Evolutionary conservation across 2,888 invertebrate species (phyloP).

Genomic region (Endomychus coccineus): DNA sequence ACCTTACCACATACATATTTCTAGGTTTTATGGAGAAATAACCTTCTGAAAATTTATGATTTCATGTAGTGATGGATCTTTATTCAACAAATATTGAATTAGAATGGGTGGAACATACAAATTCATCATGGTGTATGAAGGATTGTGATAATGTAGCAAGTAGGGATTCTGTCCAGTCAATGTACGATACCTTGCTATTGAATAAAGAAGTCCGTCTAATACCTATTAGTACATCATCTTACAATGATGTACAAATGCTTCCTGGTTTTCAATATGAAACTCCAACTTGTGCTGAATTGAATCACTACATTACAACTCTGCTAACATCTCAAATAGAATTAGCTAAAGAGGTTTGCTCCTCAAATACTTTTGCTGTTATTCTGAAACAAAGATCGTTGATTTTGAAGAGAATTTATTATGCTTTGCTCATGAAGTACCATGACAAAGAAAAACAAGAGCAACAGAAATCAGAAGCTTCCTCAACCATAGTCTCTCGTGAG

Average conservation of each 20-base stretch:
- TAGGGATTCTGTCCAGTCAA: conserved; percentile 46
- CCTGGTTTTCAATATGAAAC: conserved; percentile 50
- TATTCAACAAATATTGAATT: conserved; percentile 26
- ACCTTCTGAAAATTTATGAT: too few relatives aligned
- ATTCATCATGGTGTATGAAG: conserved; percentile 52
- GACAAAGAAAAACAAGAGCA: conserved; percentile 38
- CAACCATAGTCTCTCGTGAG: conserved; percentile 24
- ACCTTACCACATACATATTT: too few relatives aligned
- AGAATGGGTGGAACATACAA: conserved; percentile 53
- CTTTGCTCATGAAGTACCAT: conserved; percentile 50
- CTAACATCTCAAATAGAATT: conserved; percentile 48
- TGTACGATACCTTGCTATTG: conserved; percentile 49
- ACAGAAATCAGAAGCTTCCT: conserved; percentile 16
- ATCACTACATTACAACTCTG: conserved; percentile 47
- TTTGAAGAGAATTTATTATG: conserved; percentile 52
- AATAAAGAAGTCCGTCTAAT: conserved; percentile 47
- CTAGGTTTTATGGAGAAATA: too few relatives aligned
- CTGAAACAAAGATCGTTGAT: conserved; percentile 51
- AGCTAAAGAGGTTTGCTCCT: conserved; percentile 49
- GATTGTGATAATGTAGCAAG: conserved; percentile 49
- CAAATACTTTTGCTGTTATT: conserved; percentile 51
- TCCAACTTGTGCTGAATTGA: conserved; percentile 45
- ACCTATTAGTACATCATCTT: conserved; percentile 32
- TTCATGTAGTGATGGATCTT: too few relatives aligned
- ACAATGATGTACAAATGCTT: conserved; percentile 40